A percentile compares a stretch with the other conserved stretches of the same genome.
phyloP scores from a whole-genome alignment of 2,113 vertebrate genomes.

The Cranoglanis bouderius region DNA sequence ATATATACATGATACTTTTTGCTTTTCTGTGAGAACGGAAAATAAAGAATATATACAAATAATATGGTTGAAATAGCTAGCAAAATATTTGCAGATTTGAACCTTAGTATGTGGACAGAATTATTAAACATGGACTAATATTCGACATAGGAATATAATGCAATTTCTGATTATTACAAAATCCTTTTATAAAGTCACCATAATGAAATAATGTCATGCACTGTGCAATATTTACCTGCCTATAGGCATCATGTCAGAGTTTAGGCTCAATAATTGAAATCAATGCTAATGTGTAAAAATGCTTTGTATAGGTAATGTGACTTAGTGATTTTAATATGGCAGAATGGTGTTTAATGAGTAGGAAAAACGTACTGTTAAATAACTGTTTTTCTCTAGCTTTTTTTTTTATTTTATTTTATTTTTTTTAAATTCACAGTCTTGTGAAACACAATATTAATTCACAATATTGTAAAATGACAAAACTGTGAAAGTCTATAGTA shows the following conservation, averaged over 20 bases:
- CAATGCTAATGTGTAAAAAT: conserved; percentile 7
- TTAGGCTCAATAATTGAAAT: conserved; percentile 6
- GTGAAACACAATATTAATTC: neutral
- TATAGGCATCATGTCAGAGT: conserved; percentile 8
- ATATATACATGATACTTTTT: neutral
- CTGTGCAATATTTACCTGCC: conserved; percentile 16
- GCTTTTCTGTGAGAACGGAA: neutral
- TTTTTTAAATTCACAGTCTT: neutral
- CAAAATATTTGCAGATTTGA: neutral
- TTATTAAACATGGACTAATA: neutral
- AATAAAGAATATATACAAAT: neutral
- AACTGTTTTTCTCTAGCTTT: neutral
- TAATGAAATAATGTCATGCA: neutral
- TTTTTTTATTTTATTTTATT: too few species aligned
- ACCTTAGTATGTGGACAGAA: neutral
- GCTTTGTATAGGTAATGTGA: neutral
- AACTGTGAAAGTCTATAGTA: neutral
- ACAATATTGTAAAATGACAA: neutral
- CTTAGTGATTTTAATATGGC: neutral
- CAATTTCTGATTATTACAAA: neutral
- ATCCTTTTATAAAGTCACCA: neutral
- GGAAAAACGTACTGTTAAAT: neutral
- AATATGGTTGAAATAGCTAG: neutral
- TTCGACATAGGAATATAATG: neutral
- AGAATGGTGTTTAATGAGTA: neutral